These are phyloP conservation scores for Heteromurus nitidus DNA, from an alignment of 2,888 invertebrate species.

Conservation along the genomic window DNA sequence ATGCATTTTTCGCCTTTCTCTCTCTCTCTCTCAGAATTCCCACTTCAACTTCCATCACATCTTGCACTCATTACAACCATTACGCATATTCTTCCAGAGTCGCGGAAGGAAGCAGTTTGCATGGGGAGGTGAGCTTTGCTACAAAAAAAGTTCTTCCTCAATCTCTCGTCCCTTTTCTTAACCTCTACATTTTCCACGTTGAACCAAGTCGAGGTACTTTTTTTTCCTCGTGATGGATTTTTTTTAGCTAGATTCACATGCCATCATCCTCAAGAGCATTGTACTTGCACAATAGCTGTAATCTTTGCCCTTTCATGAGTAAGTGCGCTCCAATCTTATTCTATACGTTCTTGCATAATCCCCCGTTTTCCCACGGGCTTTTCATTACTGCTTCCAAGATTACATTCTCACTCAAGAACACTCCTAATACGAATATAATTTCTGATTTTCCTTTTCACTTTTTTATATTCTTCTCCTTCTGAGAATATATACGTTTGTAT, in stretches of 20 bases:
- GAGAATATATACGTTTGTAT: background rate
- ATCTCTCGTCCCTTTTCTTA: background rate
- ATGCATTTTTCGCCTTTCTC: conserved; percentile 56
- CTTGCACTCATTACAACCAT: conserved; percentile 40
- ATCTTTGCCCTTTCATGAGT: conserved; percentile 42
- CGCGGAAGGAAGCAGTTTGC: too few species aligned
- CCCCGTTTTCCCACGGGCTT: conserved; percentile 43
- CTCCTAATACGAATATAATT: conserved; percentile 17
- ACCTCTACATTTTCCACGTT: background rate
- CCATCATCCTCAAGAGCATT: conserved; percentile 23
- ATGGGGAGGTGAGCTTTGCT: background rate
- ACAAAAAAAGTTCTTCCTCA: background rate
- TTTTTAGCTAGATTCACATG: conserved; percentile 24
- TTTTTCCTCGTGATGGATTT: background rate
- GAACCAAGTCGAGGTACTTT: background rate
- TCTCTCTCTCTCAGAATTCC: conserved; percentile 28
- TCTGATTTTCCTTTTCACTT: conserved; percentile 20
- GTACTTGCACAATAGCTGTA: conserved; percentile 28
- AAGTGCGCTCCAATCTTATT: conserved; percentile 31
- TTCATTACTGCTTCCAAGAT: conserved; percentile 36
- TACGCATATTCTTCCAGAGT: background rate
- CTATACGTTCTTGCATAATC: conserved; percentile 44
- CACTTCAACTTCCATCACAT: conserved; percentile 38
- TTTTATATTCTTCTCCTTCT: background rate
- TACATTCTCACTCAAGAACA: conserved; percentile 17